phyloP scores from a whole-genome alignment of 2,888 invertebrate species.

The Cybosia mesomella region DNA sequence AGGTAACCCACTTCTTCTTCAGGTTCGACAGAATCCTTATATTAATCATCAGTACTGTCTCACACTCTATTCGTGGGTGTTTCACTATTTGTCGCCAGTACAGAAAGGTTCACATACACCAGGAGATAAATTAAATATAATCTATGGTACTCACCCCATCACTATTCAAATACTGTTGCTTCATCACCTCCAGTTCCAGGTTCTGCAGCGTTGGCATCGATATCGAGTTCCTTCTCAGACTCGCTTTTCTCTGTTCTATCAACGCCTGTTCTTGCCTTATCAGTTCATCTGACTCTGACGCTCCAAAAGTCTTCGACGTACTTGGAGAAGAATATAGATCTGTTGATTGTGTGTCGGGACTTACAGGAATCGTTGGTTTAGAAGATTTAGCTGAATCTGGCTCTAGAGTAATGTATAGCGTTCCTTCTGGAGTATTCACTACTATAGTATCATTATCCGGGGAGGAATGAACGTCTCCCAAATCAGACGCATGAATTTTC shows the following conservation, averaged over 20 bases:
- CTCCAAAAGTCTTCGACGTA: slow-evolving; percentile 68
- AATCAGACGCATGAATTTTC: slow-evolving; percentile 71
- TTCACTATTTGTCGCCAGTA: too few relatives aligned
- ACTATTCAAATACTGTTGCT: slow-evolving; percentile 74
- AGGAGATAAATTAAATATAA: neutral
- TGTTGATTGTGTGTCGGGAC: slow-evolving; percentile 62
- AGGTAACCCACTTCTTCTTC: too few relatives aligned
- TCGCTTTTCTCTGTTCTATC: slow-evolving; percentile 64
- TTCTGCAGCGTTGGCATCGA: slow-evolving; percentile 92
- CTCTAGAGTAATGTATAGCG: slow-evolving; percentile 79
- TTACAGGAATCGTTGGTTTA: slow-evolving; percentile 56
- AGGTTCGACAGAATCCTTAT: too few relatives aligned
- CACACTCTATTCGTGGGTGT: too few relatives aligned
- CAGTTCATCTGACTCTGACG: slow-evolving; percentile 66
- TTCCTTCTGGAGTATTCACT: slow-evolving; percentile 82
- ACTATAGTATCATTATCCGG: slow-evolving; percentile 81
- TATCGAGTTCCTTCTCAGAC: slow-evolving; percentile 89
- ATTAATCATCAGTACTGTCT: too few relatives aligned
- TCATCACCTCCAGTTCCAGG: slow-evolving; percentile 87
- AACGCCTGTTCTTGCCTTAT: slow-evolving; percentile 66
- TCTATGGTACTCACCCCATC: slow-evolving; percentile 67
- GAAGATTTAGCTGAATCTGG: slow-evolving; percentile 63
- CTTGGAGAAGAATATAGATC: slow-evolving; percentile 62
- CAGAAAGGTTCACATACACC: too few relatives aligned
- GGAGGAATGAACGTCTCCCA: slow-evolving; percentile 72